phyloP scores from a whole-genome alignment of 2,113 vertebrate genomes.

The Triplophysa dalaica region DNA sequence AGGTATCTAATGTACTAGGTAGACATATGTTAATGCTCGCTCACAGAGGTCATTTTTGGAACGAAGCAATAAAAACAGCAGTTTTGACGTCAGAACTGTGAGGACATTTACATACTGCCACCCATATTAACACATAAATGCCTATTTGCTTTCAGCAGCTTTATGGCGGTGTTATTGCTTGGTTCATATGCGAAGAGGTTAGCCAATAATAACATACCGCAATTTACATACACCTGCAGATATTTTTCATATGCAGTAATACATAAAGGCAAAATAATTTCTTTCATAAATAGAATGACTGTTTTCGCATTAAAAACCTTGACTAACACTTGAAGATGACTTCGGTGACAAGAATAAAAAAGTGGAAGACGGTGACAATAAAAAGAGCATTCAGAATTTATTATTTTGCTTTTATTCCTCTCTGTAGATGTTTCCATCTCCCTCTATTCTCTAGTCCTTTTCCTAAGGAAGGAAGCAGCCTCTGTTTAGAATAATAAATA shows the following conservation, averaged over 20 bases:
- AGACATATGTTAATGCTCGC: background rate
- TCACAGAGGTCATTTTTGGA: background rate
- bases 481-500: slow-evolving; percentile 58
- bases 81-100: background rate
- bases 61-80: background rate
- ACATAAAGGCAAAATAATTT: no score
- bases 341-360: background rate
- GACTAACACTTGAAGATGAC: background rate
- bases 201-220: background rate
- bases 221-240: background rate
- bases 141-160: background rate
- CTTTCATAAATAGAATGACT: background rate
- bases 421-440: slow-evolving; percentile 19
- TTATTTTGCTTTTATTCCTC: slow-evolving; percentile 38
- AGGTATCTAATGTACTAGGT: background rate
- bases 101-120: background rate
- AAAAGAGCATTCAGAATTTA: slow-evolving; percentile 14
- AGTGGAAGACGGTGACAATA: background rate
- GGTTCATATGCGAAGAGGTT: background rate
- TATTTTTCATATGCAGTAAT: background rate
- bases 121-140: background rate
- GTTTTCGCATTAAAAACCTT: background rate
- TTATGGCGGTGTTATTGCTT: background rate
- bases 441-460: slow-evolving; percentile 28
- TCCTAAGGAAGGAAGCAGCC: slow-evolving; percentile 22